Conservation (phyloP, 1,140 invertebrate genomes). For the Drosophila kurseongensis region DNA sequence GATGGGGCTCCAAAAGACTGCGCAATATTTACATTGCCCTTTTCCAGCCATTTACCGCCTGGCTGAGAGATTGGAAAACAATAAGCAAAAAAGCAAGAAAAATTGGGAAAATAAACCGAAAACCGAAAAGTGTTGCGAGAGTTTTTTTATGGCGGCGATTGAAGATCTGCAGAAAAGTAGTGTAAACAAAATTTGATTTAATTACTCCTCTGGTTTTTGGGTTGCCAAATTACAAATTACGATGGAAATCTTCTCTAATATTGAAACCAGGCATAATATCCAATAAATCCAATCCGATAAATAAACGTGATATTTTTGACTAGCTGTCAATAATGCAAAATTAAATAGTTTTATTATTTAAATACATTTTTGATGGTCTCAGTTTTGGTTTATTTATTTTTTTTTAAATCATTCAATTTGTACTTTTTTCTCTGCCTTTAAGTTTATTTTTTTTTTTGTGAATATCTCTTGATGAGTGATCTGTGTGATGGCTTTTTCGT, state of each 20-base stretch:
- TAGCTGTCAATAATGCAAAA: too few relatives aligned
- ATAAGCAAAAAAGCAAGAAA: neutral
- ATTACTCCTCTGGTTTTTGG: neutral
- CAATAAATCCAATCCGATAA: too few relatives aligned
- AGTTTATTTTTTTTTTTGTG: neutral
- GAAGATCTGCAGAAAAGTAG: neutral
- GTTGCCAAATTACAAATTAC: too few relatives aligned
- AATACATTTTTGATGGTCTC: neutral
- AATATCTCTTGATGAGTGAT: conserved; percentile 1
- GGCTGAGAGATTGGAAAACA: neutral
- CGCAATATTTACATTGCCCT: conserved; percentile 27
- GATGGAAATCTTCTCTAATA: too few relatives aligned
- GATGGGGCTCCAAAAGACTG: conserved; percentile 12
- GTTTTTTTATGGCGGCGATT: conserved; percentile 8
- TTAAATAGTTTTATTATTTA: too few relatives aligned
- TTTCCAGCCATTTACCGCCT: conserved; percentile 22
- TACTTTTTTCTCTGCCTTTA: too few relatives aligned
- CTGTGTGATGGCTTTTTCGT: neutral
- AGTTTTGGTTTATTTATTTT: too few relatives aligned
- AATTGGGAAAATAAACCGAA: conserved; percentile 10
- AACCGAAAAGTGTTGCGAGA: neutral
- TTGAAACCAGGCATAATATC: too few relatives aligned
- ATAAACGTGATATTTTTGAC: too few relatives aligned
- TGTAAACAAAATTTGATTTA: conserved; percentile 4
- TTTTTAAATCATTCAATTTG: neutral